Conservation (phyloP, 2,888 invertebrate genomes). For the Archips crataeganus region DNA sequence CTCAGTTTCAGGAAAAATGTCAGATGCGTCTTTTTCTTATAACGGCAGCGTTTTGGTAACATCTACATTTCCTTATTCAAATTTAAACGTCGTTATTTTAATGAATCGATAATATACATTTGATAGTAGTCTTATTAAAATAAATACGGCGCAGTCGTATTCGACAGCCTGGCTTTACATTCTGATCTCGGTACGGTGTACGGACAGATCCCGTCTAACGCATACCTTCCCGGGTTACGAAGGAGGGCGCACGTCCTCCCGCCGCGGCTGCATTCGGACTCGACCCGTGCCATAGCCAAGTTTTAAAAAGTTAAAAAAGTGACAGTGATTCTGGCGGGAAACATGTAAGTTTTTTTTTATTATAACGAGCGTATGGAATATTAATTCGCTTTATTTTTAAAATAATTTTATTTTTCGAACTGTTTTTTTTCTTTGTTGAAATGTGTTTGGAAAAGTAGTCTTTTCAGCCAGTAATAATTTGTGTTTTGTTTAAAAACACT, state of each 20-base stretch:
- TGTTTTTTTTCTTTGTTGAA: not conserved
- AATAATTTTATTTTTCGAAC: too few relatives aligned
- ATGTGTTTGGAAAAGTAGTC: not conserved
- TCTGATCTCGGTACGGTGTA: slow-evolving; percentile 2
- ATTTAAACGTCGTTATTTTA: too few relatives aligned
- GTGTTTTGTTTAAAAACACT: not conserved
- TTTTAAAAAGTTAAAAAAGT: slow-evolving; percentile 40
- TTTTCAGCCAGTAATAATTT: slow-evolving; percentile 1
- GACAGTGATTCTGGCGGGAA: slow-evolving; percentile 36
- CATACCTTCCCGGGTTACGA: slow-evolving; percentile 31
- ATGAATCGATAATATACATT: not conserved
- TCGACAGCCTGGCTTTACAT: not conserved
- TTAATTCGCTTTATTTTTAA: not conserved
- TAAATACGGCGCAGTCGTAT: not conserved
- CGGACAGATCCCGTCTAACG: slow-evolving; percentile 3
- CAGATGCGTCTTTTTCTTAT: too few relatives aligned
- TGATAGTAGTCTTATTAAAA: not conserved
- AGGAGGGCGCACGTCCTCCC: slow-evolving; percentile 31
- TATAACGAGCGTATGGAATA: not conserved
- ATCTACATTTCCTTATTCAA: too few relatives aligned
- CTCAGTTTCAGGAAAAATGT: too few relatives aligned
- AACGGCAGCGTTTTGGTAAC: too few relatives aligned
- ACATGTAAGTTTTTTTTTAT: slow-evolving; percentile 25
- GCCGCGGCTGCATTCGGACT: slow-evolving; percentile 28
- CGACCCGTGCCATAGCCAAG: slow-evolving; percentile 22